Evolutionary conservation across 2,113 vertebrate species (phyloP), one percentile per base, ranked within the genome.

Genomic region (Megaptera novaeangliae): DNA sequence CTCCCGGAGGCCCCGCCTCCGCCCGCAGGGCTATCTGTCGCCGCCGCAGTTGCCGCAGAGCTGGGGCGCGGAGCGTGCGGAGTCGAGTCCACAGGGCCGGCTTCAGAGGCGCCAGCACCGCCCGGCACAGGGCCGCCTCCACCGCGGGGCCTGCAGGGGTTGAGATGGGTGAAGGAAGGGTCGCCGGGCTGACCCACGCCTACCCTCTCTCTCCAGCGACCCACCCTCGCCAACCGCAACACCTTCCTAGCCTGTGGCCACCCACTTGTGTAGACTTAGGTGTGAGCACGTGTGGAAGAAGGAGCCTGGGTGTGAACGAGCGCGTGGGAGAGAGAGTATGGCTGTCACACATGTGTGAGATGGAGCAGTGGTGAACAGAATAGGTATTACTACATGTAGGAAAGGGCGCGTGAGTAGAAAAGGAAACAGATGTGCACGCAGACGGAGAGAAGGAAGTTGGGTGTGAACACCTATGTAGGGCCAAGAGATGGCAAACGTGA

Each of bases 111-210:
- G 99, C 99, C 88, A 99, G 98, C 3, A 99, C 98, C 63, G 99
- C 99, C 95, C 99, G 99, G 98, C 99, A 99, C 59, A 99, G 64
- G 49, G 99, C 98, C 0, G 98, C 91, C 97, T 99, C 99, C 39
- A 99, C 88, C 88, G 99, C 94, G 0, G 96, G 95, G 87, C 99
- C 99, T 99, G 91, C 6, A 71, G 63, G 31, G 57, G 9, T 29
- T 36, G 2, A 44, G 36, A 23, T 4, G 3, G 39, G 83, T 23
- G 69, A 89, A 91, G 18, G 57, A 36, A 34, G 69, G 20, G 71
- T 29, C 23, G 1, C 17, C 2, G 2, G 44, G 44, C 36, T 39
- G 78, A 64, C 41, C 20, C 39, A 0, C 2, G 17, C 18, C 52
- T 59, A 20, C 39, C 29, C 25, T 17, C 52, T 41, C 5, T 15